Conservation (phyloP, 2,113 vertebrate species). For the Myodes glareolus region DNA sequence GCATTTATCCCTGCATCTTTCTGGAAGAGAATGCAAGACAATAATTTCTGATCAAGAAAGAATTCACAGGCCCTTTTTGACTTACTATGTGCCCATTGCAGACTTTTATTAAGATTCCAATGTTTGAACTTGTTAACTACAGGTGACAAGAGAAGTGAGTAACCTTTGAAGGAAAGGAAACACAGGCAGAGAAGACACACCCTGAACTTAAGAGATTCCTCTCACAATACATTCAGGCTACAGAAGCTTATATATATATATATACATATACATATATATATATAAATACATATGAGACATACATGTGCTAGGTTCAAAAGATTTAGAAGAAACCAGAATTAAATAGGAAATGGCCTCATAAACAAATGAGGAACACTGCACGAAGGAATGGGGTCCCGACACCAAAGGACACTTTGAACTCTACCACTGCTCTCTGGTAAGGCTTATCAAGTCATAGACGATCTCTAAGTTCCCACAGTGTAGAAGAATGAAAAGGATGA, state of each 20-base stretch:
- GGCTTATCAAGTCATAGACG: background rate
- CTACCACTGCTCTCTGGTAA: background rate
- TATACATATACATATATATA: no score
- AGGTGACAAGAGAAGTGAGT: background rate
- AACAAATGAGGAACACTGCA: conserved; percentile 14
- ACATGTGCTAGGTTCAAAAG: background rate
- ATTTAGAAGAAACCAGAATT: conserved; percentile 39
- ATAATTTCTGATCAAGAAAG: conserved; percentile 34
- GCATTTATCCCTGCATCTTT: background rate
- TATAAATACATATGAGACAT: background rate
- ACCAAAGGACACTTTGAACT: background rate
- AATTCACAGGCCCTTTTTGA: background rate
- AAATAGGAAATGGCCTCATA: conserved; percentile 22
- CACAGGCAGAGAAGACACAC: conserved; percentile 2
- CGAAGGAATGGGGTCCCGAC: conserved; percentile 6
- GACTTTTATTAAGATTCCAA: conserved; percentile 34
- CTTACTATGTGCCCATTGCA: background rate
- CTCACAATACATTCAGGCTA: background rate
- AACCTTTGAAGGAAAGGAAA: background rate
- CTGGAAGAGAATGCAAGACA: conserved; percentile 23
- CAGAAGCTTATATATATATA: background rate
- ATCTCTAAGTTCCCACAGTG: background rate
- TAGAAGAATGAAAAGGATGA: background rate
- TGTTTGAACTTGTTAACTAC: background rate
- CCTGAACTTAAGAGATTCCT: background rate